phyloP scores from a whole-genome alignment of 2,888 invertebrate species.

The Lasioglossum zephyrum region DNA sequence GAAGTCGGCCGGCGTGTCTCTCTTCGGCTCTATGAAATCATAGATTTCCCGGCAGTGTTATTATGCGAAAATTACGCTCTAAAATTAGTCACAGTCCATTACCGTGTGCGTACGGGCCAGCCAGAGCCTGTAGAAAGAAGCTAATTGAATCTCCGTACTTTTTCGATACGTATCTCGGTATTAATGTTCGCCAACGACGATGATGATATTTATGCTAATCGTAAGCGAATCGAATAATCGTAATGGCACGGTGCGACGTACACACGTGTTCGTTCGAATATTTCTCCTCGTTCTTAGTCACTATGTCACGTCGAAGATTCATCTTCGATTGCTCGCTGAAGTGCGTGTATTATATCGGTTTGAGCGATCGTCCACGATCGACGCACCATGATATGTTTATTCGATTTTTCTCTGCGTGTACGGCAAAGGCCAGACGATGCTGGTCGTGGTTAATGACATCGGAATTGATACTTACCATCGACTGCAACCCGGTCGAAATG shows the following conservation, averaged over 20 bases:
- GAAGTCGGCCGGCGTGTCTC: conserved; percentile 72
- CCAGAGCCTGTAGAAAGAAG: conserved; percentile 22
- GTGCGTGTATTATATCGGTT: not conserved
- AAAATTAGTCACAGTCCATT: conserved; percentile 76
- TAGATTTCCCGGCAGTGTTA: conserved; percentile 69
- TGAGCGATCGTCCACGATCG: not conserved
- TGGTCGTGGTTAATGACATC: conserved; percentile 3
- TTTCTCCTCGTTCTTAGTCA: conserved; percentile 62
- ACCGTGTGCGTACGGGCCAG: conserved; percentile 39
- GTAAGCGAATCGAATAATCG: conserved; percentile 61
- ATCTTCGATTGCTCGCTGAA: conserved; percentile 28
- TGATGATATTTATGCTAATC: conserved; percentile 61
- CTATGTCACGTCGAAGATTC: conserved; percentile 38
- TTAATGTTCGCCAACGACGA: conserved; percentile 44
- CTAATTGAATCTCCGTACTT: conserved; percentile 49
- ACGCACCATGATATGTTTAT: not conserved
- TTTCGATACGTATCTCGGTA: conserved; percentile 59
- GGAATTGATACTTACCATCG: conserved; percentile 38
- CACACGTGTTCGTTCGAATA: conserved; percentile 43
- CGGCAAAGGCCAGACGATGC: not conserved
- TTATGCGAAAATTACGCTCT: conserved; percentile 75
- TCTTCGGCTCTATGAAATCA: conserved; percentile 75
- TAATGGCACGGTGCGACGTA: conserved; percentile 53
- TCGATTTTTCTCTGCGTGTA: not conserved
- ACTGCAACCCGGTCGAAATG: conserved; percentile 43